A percentile compares a stretch with the other conserved stretches of the same genome.
Evolutionary conservation across 2,888 invertebrate species (phyloP).

Genomic region (Drosophila siamana): DNA sequence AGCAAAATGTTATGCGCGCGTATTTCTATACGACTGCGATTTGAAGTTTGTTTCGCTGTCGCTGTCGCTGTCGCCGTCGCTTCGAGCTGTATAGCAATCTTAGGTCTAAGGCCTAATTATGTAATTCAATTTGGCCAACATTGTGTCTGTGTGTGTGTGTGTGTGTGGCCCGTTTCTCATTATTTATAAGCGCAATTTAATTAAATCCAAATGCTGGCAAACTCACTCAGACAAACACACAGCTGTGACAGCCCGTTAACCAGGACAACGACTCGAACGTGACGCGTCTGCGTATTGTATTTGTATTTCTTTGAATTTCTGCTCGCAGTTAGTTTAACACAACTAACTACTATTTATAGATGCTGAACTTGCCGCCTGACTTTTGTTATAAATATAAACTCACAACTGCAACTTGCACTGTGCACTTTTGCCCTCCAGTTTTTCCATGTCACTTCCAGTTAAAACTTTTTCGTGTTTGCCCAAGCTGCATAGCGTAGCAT

Average conservation of each 20-base stretch:
- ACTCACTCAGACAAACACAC: conserved; percentile 4
- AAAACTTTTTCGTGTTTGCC: conserved; percentile 44
- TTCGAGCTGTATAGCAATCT: not conserved
- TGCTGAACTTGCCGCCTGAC: conserved; percentile 25
- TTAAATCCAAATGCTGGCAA: conserved; percentile 50
- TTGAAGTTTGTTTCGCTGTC: conserved; percentile 21
- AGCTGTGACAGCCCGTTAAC: conserved; percentile 23
- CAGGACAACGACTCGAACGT: conserved; percentile 6
- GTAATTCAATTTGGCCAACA: conserved; percentile 65
- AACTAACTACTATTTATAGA: conserved; percentile 16
- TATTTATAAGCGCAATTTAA: conserved; percentile 70
- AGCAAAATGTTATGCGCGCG: conserved; percentile 24
- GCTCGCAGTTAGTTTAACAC: not conserved
- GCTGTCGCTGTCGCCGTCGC: conserved; percentile 5
- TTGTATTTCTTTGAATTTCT: not conserved
- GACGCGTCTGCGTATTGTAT: not conserved
- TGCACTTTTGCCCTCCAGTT: conserved; percentile 18
- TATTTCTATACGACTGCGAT: conserved; percentile 14
- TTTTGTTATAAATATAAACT: conserved; percentile 14
- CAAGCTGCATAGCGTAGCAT: conserved; percentile 8
- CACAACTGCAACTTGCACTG: conserved; percentile 22
- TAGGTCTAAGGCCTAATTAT: conserved; percentile 60
- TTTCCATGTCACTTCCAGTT: conserved; percentile 45
- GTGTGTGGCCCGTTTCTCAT: conserved; percentile 15
- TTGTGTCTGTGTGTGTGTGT: not conserved